Percentiles rank a stretch among this genome's conserved stretches.
phyloP scores from a whole-genome alignment of 2,888 invertebrate genomes.

The Serripes groenlandicus region DNA sequence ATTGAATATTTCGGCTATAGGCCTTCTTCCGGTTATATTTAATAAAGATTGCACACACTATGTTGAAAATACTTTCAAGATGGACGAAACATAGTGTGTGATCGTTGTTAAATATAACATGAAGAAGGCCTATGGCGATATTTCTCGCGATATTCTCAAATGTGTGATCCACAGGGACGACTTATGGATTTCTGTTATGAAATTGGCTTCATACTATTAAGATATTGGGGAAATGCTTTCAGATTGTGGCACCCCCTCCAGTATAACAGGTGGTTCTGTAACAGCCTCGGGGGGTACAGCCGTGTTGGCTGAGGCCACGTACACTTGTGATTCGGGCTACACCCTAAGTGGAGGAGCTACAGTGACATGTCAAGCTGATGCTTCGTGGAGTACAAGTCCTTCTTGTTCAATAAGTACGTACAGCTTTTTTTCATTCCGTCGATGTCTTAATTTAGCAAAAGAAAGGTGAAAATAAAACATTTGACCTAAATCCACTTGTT shows the following conservation, averaged over 20 bases:
- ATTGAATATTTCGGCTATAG: too few relatives aligned
- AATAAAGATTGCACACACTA: too few relatives aligned
- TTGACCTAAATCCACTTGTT: background rate
- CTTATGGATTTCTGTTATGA: too few relatives aligned
- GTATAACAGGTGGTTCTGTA: slow-evolving; percentile 27
- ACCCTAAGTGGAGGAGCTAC: slow-evolving; percentile 36
- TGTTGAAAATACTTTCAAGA: too few relatives aligned
- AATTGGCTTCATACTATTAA: too few relatives aligned
- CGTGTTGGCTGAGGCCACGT: slow-evolving; percentile 38
- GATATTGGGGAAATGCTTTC: background rate
- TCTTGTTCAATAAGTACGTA: slow-evolving; percentile 44
- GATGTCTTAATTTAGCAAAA: background rate
- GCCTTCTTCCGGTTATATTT: too few relatives aligned
- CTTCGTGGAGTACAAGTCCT: slow-evolving; percentile 48
- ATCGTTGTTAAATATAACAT: too few relatives aligned
- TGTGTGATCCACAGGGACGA: too few relatives aligned
- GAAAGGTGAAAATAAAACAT: background rate
- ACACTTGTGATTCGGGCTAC: slow-evolving; percentile 52
- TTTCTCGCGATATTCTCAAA: too few relatives aligned
- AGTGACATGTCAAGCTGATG: slow-evolving; percentile 35
- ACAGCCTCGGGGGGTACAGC: slow-evolving; percentile 37
- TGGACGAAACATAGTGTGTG: too few relatives aligned
- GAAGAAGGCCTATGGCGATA: too few relatives aligned
- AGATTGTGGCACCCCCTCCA: slow-evolving; percentile 57
- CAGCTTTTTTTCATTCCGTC: background rate